A percentile compares a stretch with the other conserved stretches of the same genome.
Conservation (phyloP, 2,888 invertebrate species). For the Oscheius myriophilus region DNA sequence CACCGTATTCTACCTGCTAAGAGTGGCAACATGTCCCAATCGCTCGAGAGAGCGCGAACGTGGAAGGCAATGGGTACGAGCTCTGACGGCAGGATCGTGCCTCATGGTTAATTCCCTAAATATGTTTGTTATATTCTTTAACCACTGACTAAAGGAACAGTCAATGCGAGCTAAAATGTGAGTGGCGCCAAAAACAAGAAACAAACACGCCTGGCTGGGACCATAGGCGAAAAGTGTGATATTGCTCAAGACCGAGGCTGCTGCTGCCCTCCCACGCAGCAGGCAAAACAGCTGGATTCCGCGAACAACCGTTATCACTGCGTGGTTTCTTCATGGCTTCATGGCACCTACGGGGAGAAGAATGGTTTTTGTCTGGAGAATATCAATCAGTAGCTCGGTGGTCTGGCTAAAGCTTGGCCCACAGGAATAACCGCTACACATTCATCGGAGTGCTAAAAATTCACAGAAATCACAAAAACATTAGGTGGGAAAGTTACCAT, state of each 20-base stretch:
- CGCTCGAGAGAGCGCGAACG: constrained; percentile 63
- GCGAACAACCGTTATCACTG: constrained; percentile 24
- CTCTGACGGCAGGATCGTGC: constrained; percentile 51
- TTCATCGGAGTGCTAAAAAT: too few relatives aligned
- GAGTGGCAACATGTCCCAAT: constrained; percentile 62
- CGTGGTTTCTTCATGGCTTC: background rate
- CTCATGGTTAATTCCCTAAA: constrained; percentile 32
- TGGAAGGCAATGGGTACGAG: constrained; percentile 54
- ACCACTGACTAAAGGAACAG: too few relatives aligned
- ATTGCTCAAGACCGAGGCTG: constrained; percentile 18
- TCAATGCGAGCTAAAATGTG: background rate
- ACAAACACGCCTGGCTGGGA: background rate
- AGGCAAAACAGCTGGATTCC: constrained; percentile 23
- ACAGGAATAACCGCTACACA: too few relatives aligned
- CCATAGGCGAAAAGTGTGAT: constrained; percentile 26
- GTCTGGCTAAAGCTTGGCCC: too few relatives aligned
- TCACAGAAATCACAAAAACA: too few relatives aligned
- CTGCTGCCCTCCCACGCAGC: constrained; percentile 28
- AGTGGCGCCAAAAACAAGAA: constrained; percentile 10
- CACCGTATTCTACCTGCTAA: constrained; percentile 54
- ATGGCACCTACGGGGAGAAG: too few relatives aligned
- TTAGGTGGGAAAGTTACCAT: too few relatives aligned
- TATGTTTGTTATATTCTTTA: background rate
- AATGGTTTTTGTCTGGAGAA: too few relatives aligned
- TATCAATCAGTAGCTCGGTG: too few relatives aligned